Percentiles rank a stretch among this genome's conserved stretches.
Evolutionary conservation across 2,888 invertebrate genomes (phyloP).

Genomic region (Drosophila neotestacea): DNA sequence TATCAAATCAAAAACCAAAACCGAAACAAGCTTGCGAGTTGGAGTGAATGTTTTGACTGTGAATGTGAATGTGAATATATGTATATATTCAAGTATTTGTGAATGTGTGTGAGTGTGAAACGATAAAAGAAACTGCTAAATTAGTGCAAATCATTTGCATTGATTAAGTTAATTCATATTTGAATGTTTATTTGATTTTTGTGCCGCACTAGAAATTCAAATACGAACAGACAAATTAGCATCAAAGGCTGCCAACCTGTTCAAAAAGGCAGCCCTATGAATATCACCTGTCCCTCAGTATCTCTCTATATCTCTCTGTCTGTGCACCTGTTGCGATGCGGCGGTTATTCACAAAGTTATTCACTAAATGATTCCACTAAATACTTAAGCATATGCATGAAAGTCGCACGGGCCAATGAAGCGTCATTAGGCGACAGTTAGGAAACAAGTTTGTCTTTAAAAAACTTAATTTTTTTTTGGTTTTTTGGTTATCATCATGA

Average conservation of each 20-base stretch:
- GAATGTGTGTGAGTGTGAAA: conserved; percentile 11
- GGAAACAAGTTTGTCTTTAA: conserved; percentile 54
- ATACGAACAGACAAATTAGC: conserved; percentile 15
- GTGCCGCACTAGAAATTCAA: conserved; percentile 27
- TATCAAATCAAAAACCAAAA: not conserved
- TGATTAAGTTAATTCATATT: conserved; percentile 69
- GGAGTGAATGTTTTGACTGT: conserved; percentile 1
- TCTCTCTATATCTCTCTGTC: not conserved
- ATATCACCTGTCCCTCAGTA: not conserved
- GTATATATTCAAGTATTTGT: not conserved
- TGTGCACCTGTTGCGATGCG: conserved; percentile 63
- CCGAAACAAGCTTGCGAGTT: conserved; percentile 15
- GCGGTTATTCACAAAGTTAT: conserved; percentile 39
- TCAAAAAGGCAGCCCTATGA: conserved; percentile 19
- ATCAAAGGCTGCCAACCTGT: conserved; percentile 28
- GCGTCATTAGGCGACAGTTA: conserved; percentile 65
- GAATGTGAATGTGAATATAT: not conserved
- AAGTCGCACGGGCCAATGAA: conserved; percentile 60
- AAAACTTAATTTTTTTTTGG: conserved; percentile 13
- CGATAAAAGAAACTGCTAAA: conserved; percentile 58
- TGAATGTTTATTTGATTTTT: conserved; percentile 61
- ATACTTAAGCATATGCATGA: conserved; percentile 61
- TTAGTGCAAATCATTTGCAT: conserved; percentile 78
- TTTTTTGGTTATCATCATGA: not conserved
- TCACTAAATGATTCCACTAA: conserved; percentile 52